A percentile compares a stretch with the other conserved stretches of the same genome.
phyloP scores from a whole-genome alignment of 2,797 vertebrate species.

The Falco peregrinus region DNA sequence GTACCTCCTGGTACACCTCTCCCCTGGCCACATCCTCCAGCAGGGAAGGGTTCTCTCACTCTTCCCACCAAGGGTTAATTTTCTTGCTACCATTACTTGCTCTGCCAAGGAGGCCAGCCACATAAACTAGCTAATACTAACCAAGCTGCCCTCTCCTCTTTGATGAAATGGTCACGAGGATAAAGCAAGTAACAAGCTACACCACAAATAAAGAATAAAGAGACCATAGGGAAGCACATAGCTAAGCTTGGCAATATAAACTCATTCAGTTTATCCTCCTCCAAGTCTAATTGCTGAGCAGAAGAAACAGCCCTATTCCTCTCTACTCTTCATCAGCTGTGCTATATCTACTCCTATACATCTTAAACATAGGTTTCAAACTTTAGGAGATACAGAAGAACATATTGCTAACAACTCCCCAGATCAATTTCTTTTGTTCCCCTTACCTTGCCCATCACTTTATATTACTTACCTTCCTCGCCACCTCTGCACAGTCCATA shows the following conservation, averaged over 20 bases:
- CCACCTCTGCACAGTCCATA: background rate
- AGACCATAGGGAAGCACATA: background rate
- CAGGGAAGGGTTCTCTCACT: fast-evolving
- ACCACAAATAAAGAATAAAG: background rate
- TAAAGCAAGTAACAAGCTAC: background rate
- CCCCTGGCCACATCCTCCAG: background rate
- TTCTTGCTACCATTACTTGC: background rate
- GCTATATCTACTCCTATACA: background rate
- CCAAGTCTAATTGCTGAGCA: background rate
- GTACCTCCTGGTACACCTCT: background rate
- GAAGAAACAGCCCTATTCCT: background rate
- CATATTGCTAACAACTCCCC: background rate
- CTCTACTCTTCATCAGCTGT: background rate
- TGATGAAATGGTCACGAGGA: background rate
- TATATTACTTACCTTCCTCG: too few relatives aligned
- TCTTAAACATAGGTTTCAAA: background rate
- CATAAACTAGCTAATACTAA: background rate
- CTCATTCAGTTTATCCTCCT: background rate
- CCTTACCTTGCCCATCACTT: background rate
- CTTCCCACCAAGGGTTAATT: background rate
- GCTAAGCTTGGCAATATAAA: background rate
- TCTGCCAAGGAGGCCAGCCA: background rate
- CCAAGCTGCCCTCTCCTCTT: background rate
- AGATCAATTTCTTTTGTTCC: background rate
- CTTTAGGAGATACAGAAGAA: background rate